Evolutionary conservation across 2,888 invertebrate genomes (phyloP), one percentile per base, ranked within the genome.

Genomic region (Sialis lutaria): DNA sequence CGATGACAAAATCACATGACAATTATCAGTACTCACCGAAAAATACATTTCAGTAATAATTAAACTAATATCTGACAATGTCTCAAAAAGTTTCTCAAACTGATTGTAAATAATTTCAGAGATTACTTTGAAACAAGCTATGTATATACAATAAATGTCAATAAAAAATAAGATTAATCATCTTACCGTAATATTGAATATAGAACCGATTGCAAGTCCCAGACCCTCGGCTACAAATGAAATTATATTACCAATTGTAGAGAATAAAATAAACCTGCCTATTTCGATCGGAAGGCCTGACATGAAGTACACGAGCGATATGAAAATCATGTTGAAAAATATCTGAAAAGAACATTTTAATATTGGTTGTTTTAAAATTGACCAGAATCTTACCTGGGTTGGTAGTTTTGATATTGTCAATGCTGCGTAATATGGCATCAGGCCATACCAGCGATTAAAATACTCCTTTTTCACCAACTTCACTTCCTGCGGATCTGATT

Each of bases 191-290:
- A 79, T 70, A 57, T 68, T 78, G 53, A 79, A 79, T 7, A 76
- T 64, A 4, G 79, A 75, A 45, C 87, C 87, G 54, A 88, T 82
- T 1, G 84, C 75, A 50, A 87, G 59, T 1, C 87, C 88, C 60
- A 86, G 70, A 33, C 84, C 82, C 60, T 88, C 88, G 12, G 85
- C 78, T 1, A 79, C 79, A 39, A 88, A 64, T 0, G 83, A 80
- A 6, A 82, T 77, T 47, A 79, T 67, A 45, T 81, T 73, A 0
- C 79, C 78, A 31, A 83, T 70, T 0, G 77, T 57, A 33, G 78
- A 72, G 61, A 84, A 86, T 47, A 79, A 67, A 6, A 71, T 59
- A 58, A 84, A 88, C 33, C 87, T 70, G 53, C 68, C 57, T 41
- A 73, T 58, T 51, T 77, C 72, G 35, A 73, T 70, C 0, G 87